Conservation (phyloP, 2,888 invertebrate genomes). For the Resseliella maxima region DNA sequence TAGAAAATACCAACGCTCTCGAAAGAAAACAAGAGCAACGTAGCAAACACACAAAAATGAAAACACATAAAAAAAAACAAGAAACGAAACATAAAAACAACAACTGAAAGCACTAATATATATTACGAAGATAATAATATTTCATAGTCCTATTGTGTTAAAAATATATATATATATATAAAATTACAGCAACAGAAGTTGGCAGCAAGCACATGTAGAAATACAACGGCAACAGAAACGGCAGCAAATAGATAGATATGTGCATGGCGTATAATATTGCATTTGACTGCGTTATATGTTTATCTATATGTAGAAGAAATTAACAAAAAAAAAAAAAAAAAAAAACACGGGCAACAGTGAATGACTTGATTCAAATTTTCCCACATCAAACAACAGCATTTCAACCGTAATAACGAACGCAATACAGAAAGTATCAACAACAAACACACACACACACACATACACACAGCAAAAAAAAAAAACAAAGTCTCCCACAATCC, state of each 20-base stretch:
- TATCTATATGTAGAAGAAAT: conserved; percentile 35
- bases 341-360: background rate
- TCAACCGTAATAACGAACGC: conserved; percentile 4
- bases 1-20: background rate
- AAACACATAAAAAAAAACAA: background rate
- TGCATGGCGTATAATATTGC: conserved; percentile 43
- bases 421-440: background rate
- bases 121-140: conserved; percentile 54
- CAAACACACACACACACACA: background rate
- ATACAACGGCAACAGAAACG: background rate
- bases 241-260: conserved; percentile 3
- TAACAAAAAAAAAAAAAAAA: background rate
- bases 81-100: conserved; percentile 8
- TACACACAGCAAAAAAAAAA: too few relatives aligned
- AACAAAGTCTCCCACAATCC: conserved; percentile 55
- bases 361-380: conserved; percentile 49
- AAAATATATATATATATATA: background rate
- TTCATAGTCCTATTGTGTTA: conserved; percentile 55
- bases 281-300: background rate
- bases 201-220: background rate
- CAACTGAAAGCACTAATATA: conserved; percentile 43
- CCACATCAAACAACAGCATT: conserved; percentile 43
- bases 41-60: background rate
- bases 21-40: conserved; percentile 32
- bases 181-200: background rate